Evolutionary conservation across 2,113 vertebrate genomes (phyloP).

Genomic region (Chrysemys picta): DNA sequence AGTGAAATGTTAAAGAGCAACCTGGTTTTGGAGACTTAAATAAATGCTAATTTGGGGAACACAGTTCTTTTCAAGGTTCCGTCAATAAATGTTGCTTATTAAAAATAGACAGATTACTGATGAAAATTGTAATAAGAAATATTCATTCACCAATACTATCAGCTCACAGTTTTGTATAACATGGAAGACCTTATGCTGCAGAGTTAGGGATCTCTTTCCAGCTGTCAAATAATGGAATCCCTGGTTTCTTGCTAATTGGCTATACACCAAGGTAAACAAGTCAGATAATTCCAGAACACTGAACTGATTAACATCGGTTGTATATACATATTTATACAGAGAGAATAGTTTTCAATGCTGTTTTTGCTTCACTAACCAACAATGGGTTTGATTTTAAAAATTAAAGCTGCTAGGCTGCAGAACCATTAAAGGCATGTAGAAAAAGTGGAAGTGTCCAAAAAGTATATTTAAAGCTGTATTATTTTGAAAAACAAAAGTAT

Average conservation of each 20-base stretch:
- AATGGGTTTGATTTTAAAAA: background rate
- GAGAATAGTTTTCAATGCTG: background rate
- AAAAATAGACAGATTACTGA: constrained; percentile 45
- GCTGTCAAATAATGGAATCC: constrained; percentile 63
- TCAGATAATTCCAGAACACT: constrained; percentile 69
- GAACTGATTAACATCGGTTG: constrained; percentile 43
- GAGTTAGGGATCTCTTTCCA: constrained; percentile 62
- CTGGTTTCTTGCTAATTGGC: constrained; percentile 61
- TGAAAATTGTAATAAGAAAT: constrained; percentile 56
- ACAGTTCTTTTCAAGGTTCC: constrained; percentile 30
- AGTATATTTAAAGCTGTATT: background rate
- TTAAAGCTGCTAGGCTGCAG: background rate
- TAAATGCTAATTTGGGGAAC: background rate
- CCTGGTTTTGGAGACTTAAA: background rate
- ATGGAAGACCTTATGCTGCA: constrained; percentile 27
- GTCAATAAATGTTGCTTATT: constrained; percentile 12
- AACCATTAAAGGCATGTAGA: background rate
- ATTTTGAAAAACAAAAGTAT: background rate
- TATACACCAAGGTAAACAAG: constrained; percentile 57
- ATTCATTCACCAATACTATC: constrained; percentile 40
- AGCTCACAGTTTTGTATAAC: constrained; percentile 62
- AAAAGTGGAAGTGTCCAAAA: background rate
- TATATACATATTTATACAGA: constrained; percentile 61
- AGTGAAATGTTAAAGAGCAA: background rate
- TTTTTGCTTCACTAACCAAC: constrained; percentile 2